phyloP scores from a whole-genome alignment of 2,797 vertebrate species.

The Crenuchus spilurus region DNA sequence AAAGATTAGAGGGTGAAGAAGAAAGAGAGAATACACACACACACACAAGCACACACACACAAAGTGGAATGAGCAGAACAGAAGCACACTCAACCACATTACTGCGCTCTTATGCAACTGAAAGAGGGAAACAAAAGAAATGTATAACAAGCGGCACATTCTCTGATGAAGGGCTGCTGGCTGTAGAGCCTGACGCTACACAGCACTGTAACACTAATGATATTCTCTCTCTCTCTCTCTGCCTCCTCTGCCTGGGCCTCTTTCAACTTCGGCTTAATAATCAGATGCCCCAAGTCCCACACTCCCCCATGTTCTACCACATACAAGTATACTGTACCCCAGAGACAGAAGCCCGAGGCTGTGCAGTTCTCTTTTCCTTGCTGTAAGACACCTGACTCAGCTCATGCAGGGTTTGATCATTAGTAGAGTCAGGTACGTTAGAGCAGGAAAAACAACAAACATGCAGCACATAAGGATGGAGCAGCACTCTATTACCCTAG shows the following conservation, averaged over 20 bases:
- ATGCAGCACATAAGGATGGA: background rate
- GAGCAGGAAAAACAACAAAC: constrained; percentile 11
- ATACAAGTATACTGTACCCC: background rate
- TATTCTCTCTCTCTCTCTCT: constrained; percentile 13
- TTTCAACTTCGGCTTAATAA: constrained; percentile 33
- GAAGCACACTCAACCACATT: constrained; percentile 29
- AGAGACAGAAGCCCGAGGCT: background rate
- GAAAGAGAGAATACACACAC: constrained; percentile 6
- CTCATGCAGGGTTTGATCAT: constrained; percentile 8
- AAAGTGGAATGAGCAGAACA: constrained; percentile 16
- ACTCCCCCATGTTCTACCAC: constrained; percentile 11
- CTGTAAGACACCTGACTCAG: constrained; percentile 10
- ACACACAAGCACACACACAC: constrained; percentile 10
- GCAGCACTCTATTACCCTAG: too few relatives aligned
- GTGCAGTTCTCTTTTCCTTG: background rate
- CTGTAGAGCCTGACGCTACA: constrained; percentile 26
- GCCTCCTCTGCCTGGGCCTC: constrained; percentile 13
- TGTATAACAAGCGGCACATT: constrained; percentile 29
- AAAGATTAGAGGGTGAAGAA: constrained; percentile 18
- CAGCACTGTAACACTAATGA: constrained; percentile 29
- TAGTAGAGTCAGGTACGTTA: constrained; percentile 17
- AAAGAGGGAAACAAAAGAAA: constrained; percentile 30
- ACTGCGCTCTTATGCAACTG: constrained; percentile 4
- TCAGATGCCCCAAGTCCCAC: constrained; percentile 24
- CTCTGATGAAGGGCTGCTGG: constrained; percentile 32